Evolutionary conservation across 2,797 vertebrate species (phyloP).

Genomic region (Enteromius treurensis): DNA sequence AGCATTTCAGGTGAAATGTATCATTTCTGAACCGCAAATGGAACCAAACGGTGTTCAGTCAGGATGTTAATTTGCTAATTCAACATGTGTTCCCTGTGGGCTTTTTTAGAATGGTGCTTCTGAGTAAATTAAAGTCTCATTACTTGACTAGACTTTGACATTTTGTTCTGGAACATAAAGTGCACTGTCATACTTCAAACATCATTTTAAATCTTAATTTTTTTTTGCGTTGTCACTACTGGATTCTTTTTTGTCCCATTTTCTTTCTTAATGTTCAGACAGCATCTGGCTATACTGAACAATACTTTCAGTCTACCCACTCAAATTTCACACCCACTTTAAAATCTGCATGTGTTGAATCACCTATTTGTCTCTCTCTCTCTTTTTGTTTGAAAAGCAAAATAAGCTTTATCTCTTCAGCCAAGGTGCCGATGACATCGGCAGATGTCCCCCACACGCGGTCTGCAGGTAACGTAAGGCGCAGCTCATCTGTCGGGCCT

Average conservation of each 20-base stretch:
- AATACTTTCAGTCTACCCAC: slow-evolving; percentile 18
- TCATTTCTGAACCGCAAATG: neutral
- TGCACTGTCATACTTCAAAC: slow-evolving; percentile 4
- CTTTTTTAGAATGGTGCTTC: neutral
- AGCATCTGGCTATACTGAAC: slow-evolving; percentile 33
- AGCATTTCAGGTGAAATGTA: neutral
- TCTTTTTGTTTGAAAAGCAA: neutral
- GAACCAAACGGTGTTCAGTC: neutral
- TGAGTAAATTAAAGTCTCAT: neutral
- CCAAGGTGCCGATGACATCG: neutral
- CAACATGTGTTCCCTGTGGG: neutral
- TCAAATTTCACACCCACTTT: slow-evolving; percentile 28
- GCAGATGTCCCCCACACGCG: slow-evolving; percentile 4
- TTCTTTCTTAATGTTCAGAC: slow-evolving; percentile 8
- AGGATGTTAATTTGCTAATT: slow-evolving; percentile 1
- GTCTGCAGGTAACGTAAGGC: slow-evolving; percentile 27
- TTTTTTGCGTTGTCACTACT: neutral
- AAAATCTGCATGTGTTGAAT: neutral
- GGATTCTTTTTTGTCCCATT: neutral
- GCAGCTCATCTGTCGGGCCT: slow-evolving; percentile 33
- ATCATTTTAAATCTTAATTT: neutral
- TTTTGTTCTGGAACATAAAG: neutral
- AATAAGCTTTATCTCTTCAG: neutral
- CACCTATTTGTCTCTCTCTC: neutral
- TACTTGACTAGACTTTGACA: neutral